These are phyloP conservation scores for Crioceris asparagi DNA, from an alignment of 2,888 invertebrate species.

Conservation along the genomic window DNA sequence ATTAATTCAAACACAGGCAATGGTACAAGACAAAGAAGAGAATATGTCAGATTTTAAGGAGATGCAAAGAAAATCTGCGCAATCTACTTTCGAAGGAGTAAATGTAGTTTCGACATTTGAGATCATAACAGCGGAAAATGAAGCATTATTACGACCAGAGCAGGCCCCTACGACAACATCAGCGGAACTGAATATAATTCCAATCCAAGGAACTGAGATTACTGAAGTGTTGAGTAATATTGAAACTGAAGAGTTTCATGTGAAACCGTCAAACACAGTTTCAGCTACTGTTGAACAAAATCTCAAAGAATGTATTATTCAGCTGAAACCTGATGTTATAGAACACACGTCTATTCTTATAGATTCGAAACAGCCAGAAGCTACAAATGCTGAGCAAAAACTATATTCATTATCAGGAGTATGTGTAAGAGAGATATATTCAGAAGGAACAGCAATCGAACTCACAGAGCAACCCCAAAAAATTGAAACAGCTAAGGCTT, in stretches of 20 bases:
- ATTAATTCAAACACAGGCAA: conserved; percentile 29
- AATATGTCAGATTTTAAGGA: conserved; percentile 16
- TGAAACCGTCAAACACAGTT: conserved; percentile 14
- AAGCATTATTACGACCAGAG: conserved; percentile 33
- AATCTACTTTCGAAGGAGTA: conserved; percentile 36
- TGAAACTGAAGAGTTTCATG: conserved; percentile 16
- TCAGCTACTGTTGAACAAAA: conserved; percentile 21
- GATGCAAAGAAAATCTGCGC: conserved; percentile 32
- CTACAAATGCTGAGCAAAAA: conserved; percentile 41
- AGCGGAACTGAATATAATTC: conserved; percentile 32
- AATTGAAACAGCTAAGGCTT: conserved; percentile 28
- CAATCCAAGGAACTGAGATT: conserved; percentile 39
- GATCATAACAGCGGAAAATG: conserved; percentile 41
- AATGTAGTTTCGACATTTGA: conserved; percentile 40
- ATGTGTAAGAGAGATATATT: conserved; percentile 36
- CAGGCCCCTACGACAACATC: conserved; percentile 27
- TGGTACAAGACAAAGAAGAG: conserved; percentile 33
- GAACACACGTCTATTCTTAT: conserved; percentile 27
- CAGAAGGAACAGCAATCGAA: conserved; percentile 39
- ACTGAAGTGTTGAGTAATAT: conserved; percentile 26
- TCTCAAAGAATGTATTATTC: conserved; percentile 20
- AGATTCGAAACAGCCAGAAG: conserved; percentile 32
- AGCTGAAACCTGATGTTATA: conserved; percentile 17
- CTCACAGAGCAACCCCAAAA: conserved; percentile 35
- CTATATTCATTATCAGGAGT: conserved; percentile 47